Evolutionary conservation across 64 coral and sea anemone genomes (phyloP).

Genomic region (Stichodactyla helianthus): DNA sequence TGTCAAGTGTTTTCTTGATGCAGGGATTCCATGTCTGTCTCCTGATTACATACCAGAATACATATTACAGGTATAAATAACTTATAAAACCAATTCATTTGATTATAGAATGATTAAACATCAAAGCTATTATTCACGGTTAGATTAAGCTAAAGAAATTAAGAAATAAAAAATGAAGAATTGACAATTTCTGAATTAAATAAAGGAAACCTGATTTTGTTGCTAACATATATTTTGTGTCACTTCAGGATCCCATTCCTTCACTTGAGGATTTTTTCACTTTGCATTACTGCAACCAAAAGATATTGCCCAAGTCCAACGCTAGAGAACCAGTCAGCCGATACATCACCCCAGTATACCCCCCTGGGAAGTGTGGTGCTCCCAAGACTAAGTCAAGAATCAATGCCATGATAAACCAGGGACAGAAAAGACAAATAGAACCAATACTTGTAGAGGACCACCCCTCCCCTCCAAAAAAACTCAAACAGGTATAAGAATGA

Average conservation of each 20-base stretch:
- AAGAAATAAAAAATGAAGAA: no score
- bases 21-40: conserved; percentile 63
- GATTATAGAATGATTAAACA: no score
- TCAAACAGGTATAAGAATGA: background rate
- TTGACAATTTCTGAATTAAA: no score
- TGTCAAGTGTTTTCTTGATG: conserved; percentile 43
- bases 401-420: background rate
- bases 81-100: background rate
- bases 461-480: conserved; percentile 9
- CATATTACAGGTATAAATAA: conserved; percentile 54
- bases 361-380: conserved; percentile 10
- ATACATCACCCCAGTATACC: background rate
- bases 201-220: background rate
- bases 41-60: conserved; percentile 91
- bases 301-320: background rate
- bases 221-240: background rate
- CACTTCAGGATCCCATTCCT: background rate
- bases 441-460: background rate
- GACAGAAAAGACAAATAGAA: background rate
- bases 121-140: no score
- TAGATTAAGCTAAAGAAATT: no score
- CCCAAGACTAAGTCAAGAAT: conserved; percentile 17
- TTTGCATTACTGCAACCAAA: background rate
- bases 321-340: background rate
- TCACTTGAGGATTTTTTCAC: background rate